Evolutionary conservation across 2,888 invertebrate genomes (phyloP).

Genomic region (Julus scandinavius): DNA sequence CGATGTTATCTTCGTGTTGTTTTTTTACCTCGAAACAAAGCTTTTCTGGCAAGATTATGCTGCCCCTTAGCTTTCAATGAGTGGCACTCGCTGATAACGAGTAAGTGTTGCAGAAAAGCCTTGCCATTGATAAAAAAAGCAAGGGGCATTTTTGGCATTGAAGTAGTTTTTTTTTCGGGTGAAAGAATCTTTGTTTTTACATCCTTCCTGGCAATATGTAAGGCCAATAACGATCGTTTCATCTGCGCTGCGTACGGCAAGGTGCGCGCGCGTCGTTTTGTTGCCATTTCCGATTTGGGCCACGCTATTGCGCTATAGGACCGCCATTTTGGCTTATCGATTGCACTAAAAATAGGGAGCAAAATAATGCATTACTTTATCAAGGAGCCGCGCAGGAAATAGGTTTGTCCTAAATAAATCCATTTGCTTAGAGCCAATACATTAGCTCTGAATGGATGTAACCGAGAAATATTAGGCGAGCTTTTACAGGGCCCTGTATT

Average conservation of each 20-base stretch:
- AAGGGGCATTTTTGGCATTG: conserved; percentile 3
- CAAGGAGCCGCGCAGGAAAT: conserved; percentile 33
- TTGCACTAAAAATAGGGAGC: conserved; percentile 33
- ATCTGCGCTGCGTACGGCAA: neutral
- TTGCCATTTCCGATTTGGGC: conserved; percentile 19
- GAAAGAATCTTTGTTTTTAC: conserved; percentile 30
- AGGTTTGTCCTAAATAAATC: conserved; percentile 33
- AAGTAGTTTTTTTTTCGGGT: neutral
- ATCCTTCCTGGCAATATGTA: conserved; percentile 33
- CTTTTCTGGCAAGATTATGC: neutral
- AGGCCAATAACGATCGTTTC: conserved; percentile 33
- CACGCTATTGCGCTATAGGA: neutral
- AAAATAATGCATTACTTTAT: conserved; percentile 17
- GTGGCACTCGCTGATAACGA: neutral
- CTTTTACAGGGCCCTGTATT: neutral
- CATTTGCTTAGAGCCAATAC: conserved; percentile 33
- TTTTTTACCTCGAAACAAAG: neutral
- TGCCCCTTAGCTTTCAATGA: conserved; percentile 8
- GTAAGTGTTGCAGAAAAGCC: neutral
- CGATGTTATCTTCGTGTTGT: neutral
- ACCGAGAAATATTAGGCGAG: conserved; percentile 24
- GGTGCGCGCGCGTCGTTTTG: conserved; percentile 12
- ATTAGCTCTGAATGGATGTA: conserved; percentile 26
- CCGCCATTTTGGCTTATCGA: conserved; percentile 33
- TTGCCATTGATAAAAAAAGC: neutral